Conservation (phyloP, 2,113 vertebrate genomes). For the Uria aalge region DNA sequence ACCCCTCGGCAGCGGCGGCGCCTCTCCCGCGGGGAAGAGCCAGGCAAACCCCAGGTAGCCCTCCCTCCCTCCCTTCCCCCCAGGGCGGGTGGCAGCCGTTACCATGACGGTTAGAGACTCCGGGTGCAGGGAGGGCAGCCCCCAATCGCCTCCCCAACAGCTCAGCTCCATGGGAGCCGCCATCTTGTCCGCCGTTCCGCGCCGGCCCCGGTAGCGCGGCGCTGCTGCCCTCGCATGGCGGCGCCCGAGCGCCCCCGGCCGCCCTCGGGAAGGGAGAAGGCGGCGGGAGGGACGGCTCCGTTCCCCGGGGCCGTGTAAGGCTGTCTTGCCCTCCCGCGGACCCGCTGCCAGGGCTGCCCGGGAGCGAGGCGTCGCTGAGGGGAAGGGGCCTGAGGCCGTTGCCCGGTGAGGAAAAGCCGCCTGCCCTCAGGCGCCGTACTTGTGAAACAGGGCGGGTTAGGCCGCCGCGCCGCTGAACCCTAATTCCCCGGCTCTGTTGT, state of each 20-base stretch:
- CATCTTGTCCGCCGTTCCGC: conserved; percentile 77
- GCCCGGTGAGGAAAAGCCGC: not conserved
- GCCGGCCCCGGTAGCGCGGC: not conserved
- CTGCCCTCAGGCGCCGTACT: rapidly evolving
- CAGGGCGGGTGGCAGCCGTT: conserved; percentile 28
- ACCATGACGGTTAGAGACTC: conserved; percentile 92
- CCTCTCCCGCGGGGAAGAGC: not conserved
- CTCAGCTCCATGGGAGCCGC: conserved; percentile 90
- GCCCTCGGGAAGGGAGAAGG: too few relatives aligned
- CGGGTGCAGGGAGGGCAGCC: conserved; percentile 89
- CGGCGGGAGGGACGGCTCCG: too few relatives aligned
- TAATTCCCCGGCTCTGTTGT: rapidly evolving
- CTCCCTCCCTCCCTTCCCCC: not conserved
- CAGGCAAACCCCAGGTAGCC: not conserved
- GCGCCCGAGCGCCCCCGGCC: not conserved
- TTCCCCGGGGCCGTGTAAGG: rapidly evolving
- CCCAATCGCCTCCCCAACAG: conserved; percentile 95
- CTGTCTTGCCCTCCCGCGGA: rapidly evolving
- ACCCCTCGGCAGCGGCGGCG: not conserved
- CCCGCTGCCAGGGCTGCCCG: not conserved
- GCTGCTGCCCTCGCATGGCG: not conserved
- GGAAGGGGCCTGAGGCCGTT: too few relatives aligned
- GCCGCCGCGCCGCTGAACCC: rapidly evolving
- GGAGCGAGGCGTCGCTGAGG: not conserved
- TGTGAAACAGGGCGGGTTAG: rapidly evolving